Base-by-base conservation (phyloP, 2,888 invertebrate species). In the Drosophila mimica region DNA sequence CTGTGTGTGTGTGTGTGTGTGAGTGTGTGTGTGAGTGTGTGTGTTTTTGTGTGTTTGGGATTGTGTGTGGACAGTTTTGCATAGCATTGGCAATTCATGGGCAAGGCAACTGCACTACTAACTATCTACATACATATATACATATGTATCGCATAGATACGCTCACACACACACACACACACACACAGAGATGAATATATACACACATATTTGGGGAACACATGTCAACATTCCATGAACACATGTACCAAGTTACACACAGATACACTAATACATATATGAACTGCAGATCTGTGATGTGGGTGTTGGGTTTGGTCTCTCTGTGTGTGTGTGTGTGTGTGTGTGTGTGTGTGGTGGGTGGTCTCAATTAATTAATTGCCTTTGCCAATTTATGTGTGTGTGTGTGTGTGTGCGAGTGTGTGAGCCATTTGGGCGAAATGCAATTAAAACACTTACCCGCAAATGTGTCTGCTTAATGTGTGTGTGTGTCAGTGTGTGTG, bases 201-300 rank as follows among this genome's bases (percentile, higher is more conserved):
- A 76, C 76, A 73, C 76, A 73, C 81, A 88, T 89, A 83, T 89
- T 88, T 89, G 88, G 89, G 83, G 81, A 87, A 88, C 87, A 88
- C 90, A 86, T 88, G 87, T 88, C 90, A 88, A 88, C 87, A 88
- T 88, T 89, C 76, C 86, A 88, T 88, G 88, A 85, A 88, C 87
- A 88, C 86, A 87, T 88, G 87, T 88, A 89, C 67, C 76, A 74
- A 76, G 64, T 74, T 75, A 49, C 46, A 74, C 60, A 64, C 62
- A 74, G 54, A 79, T 56, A 56, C 54, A 66, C 40, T 25, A 33
- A 33, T 43, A 54, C 67, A 38, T 36, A 48, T 66, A 72, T 71
- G 63, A 74, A 70, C 54, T 72, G 64, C 82, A 76, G 81, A 80
- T 73, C 70, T 62, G 49, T 20, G 28, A 48, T 59, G 66, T 70